phyloP scores from a whole-genome alignment of 2,797 vertebrate genomes.

The Channallabes apus region DNA sequence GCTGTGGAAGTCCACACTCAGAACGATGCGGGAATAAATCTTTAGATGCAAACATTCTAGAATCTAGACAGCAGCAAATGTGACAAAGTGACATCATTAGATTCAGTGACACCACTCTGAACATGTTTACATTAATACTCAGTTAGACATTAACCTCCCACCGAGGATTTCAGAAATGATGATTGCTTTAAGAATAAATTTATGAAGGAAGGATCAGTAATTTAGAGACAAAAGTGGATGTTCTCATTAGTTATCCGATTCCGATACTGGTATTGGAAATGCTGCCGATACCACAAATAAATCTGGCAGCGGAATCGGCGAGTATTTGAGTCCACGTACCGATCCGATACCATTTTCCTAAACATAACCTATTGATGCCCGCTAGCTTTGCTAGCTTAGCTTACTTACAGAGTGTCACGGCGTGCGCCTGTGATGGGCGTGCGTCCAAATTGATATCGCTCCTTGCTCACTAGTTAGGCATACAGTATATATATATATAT shows the following conservation, averaged over 20 bases:
- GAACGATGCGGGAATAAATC: conserved; percentile 30
- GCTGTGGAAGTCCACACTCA: not conserved
- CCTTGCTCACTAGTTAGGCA: no score
- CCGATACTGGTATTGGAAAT: no score
- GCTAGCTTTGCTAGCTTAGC: no score
- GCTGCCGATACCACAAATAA: no score
- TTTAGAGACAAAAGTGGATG: not conserved
- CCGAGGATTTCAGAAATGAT: not conserved
- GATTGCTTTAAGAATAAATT: not conserved
- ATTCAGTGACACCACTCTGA: not conserved
- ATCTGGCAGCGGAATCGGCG: no score
- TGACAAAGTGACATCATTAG: not conserved
- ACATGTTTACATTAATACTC: not conserved
- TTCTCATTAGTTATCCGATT: not conserved
- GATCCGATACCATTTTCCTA: no score
- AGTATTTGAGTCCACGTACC: no score
- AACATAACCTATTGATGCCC: no score
- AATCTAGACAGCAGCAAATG: not conserved
- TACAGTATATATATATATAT: no score
- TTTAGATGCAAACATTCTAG: not conserved
- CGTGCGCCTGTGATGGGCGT: no score
- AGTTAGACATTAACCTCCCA: not conserved
- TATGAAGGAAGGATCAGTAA: not conserved
- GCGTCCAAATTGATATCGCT: no score
- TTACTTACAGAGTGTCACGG: no score